Evolutionary conservation across 2,888 invertebrate genomes (phyloP).

Genomic region (Pseudeuparius sepicola): DNA sequence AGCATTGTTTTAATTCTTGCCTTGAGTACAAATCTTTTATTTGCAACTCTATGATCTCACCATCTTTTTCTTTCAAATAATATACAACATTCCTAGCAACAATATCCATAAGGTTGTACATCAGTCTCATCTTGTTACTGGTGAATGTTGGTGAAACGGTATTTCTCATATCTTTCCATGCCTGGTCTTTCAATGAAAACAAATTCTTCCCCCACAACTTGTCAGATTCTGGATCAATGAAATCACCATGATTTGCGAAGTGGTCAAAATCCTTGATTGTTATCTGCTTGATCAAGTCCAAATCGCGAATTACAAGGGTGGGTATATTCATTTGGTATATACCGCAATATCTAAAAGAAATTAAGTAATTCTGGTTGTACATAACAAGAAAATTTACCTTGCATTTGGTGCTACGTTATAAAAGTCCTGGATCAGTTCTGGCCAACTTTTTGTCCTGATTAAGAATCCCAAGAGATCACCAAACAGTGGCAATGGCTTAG

Average conservation of each 20-base stretch:
- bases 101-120: conserved; percentile 27
- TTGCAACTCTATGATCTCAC: conserved; percentile 33
- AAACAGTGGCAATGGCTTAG: conserved; percentile 17
- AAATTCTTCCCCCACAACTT: conserved; percentile 41
- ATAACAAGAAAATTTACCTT: no score
- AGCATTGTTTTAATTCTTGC: no score
- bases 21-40: conserved; percentile 40
- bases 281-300: conserved; percentile 48
- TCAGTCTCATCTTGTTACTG: conserved; percentile 32
- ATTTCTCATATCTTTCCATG: conserved; percentile 30
- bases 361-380: no score
- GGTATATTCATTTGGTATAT: conserved; percentile 33
- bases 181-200: conserved; percentile 25
- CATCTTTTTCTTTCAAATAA: conserved; percentile 19
- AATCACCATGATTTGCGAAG: conserved; percentile 34
- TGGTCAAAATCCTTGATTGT: conserved; percentile 44
- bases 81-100: conserved; percentile 15
- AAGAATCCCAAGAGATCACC: conserved; percentile 19
- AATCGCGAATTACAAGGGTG: conserved; percentile 42
- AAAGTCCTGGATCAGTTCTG: conserved; percentile 18
- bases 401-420: conserved; percentile 22
- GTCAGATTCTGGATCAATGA: conserved; percentile 33
- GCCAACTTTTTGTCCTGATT: conserved; percentile 15
- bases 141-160: conserved; percentile 32
- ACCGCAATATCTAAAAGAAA: conserved; percentile 27